Evolutionary conservation across 2,888 invertebrate genomes (phyloP).

Genomic region (Hylaea fasciaria): DNA sequence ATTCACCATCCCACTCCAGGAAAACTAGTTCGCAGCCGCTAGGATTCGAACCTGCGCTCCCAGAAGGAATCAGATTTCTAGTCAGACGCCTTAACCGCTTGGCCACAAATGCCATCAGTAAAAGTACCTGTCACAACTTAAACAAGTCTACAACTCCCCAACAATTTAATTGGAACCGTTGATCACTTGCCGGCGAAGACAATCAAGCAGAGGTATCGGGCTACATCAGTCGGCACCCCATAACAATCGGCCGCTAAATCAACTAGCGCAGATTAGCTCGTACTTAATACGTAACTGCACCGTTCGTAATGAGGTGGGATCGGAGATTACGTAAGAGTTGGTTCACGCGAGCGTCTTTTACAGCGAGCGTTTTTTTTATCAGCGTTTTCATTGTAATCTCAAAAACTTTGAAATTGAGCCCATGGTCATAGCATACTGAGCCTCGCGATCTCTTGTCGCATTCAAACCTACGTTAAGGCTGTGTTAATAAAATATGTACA

Average conservation of each 20-base stretch:
- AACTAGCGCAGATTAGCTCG: conserved; percentile 26
- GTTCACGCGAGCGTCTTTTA: conserved; percentile 4
- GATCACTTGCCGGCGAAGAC: conserved; percentile 36
- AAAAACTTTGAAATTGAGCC: too few species aligned
- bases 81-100: conserved; percentile 95
- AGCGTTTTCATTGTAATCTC: too few species aligned
- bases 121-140: conserved; percentile 21
- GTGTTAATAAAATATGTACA: too few species aligned
- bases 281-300: conserved; percentile 6
- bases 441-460: too few species aligned
- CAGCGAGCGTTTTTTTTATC: not conserved
- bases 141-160: conserved; percentile 1
- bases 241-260: conserved; percentile 33
- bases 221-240: conserved; percentile 31
- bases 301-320: conserved; percentile 37
- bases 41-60: conserved; percentile 95
- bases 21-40: conserved; percentile 92
- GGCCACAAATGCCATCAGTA: conserved; percentile 91
- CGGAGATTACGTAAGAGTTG: conserved; percentile 20
- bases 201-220: conserved; percentile 22
- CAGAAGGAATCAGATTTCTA: conserved; percentile 95
- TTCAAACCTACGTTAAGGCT: too few species aligned
- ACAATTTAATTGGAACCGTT: conserved; percentile 20
- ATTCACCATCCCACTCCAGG: too few species aligned
- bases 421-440: too few species aligned